A percentile compares a stretch with the other conserved stretches of the same genome.
Evolutionary conservation across 1,140 invertebrate species (phyloP).

Genomic region (Metaphire vulgaris): DNA sequence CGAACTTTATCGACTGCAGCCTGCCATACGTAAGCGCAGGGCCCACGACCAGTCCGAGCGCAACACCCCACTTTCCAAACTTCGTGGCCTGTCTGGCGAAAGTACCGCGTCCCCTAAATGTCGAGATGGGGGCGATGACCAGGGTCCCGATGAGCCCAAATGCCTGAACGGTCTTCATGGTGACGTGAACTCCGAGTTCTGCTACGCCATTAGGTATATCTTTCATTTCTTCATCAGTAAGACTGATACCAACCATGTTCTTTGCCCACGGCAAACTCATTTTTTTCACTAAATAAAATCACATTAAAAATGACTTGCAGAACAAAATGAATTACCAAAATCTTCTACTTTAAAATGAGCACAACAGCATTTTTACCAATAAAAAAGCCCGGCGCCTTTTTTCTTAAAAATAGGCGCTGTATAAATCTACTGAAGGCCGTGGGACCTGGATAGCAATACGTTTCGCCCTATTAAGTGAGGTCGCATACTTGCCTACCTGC

Average conservation of each 20-base stretch:
- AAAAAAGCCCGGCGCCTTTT: too few species aligned
- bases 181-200: conserved; percentile 24
- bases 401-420: too few species aligned
- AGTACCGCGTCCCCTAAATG: neutral
- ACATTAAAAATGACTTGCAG: too few species aligned
- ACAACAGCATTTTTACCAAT: neutral
- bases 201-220: conserved; percentile 25
- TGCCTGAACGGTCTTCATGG: conserved; percentile 22
- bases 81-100: conserved; percentile 10
- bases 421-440: too few species aligned
- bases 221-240: conserved; percentile 28
- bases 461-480: too few species aligned
- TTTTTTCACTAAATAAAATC: too few species aligned
- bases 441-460: too few species aligned
- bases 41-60: conserved; percentile 20
- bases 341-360: neutral
- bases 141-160: conserved; percentile 21
- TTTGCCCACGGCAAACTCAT: conserved; percentile 6
- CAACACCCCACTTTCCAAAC: conserved; percentile 25
- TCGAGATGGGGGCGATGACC: conserved; percentile 19
- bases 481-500: too few species aligned
- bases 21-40: conserved; percentile 16
- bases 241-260: conserved; percentile 9
- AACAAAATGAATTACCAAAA: too few species aligned
- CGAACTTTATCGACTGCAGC: conserved; percentile 8